A percentile compares a stretch with the other conserved stretches of the same genome.
These are phyloP conservation scores for Meles meles DNA, from an alignment of 2,113 vertebrate genomes.

Conservation along the genomic window DNA sequence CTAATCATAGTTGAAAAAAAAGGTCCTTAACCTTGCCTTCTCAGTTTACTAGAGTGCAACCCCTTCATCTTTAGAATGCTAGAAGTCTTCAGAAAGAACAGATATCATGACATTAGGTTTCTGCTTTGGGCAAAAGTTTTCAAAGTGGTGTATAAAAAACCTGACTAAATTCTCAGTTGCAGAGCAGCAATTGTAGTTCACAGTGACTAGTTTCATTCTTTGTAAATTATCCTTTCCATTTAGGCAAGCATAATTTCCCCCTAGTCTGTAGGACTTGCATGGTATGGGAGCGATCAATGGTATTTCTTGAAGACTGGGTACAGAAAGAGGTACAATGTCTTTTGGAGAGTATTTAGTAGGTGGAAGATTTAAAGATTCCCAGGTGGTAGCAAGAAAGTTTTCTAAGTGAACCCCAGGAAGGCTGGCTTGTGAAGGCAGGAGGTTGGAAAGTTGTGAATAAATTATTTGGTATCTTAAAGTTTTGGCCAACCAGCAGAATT, in stretches of 20 bases:
- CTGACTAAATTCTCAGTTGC: slow-evolving; percentile 12
- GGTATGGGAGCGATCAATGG: slow-evolving; percentile 27
- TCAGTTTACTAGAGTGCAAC: slow-evolving; percentile 23
- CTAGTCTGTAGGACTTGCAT: slow-evolving; percentile 7
- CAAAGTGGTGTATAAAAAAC: slow-evolving; percentile 5
- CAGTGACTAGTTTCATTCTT: slow-evolving; percentile 30
- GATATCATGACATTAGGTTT: slow-evolving; percentile 33
- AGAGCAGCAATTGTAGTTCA: slow-evolving; percentile 23
- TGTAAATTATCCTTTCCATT: slow-evolving; percentile 33
- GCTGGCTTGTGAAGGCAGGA: neutral
- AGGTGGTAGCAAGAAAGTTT: slow-evolving; percentile 16
- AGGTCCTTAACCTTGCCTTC: slow-evolving; percentile 36
- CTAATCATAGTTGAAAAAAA: slow-evolving; percentile 55
- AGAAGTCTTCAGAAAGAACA: slow-evolving; percentile 59
- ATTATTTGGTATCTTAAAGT: slow-evolving; percentile 37
- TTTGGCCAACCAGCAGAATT: neutral
- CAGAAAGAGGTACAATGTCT: slow-evolving; percentile 31
- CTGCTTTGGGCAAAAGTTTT: slow-evolving; percentile 47
- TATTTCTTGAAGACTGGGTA: slow-evolving; percentile 31
- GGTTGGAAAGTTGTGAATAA: neutral
- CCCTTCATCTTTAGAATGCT: slow-evolving; percentile 46
- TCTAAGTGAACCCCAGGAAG: neutral
- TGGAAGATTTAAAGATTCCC: slow-evolving; percentile 39
- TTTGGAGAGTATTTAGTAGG: slow-evolving; percentile 45
- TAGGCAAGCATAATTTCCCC: slow-evolving; percentile 11